Evolutionary conservation across 2,113 vertebrate species (phyloP).

Genomic region (Theropithecus gelada): DNA sequence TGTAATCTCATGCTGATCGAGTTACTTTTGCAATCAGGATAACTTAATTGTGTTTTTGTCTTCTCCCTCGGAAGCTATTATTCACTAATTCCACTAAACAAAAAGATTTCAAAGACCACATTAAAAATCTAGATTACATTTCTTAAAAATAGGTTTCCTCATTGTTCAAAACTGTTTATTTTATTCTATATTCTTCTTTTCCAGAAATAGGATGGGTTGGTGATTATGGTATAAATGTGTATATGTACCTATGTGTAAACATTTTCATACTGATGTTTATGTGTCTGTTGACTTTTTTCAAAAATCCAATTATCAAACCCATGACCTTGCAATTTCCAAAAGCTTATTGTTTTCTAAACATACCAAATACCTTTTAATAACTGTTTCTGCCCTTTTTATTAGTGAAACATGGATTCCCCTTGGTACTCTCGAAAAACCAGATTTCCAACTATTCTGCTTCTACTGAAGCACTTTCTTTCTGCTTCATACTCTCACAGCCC

Average conservation of each 20-base stretch:
- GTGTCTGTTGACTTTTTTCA: background rate
- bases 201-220: background rate
- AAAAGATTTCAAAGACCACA: background rate
- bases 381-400: background rate
- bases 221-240: background rate
- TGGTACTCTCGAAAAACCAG: background rate
- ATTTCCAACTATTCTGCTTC: background rate
- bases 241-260: background rate
- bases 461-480: background rate
- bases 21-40: background rate
- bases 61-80: background rate
- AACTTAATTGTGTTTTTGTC: background rate
- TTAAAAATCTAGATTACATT: background rate
- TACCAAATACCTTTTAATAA: background rate
- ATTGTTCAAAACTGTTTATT: background rate
- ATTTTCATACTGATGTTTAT: background rate
- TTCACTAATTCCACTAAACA: background rate
- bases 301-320: background rate
- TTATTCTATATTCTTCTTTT: background rate
- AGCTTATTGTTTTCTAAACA: background rate
- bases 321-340: background rate
- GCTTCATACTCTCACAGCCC: background rate
- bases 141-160: background rate
- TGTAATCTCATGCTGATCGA: background rate
- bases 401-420: background rate